Evolutionary conservation across 2,888 invertebrate species (phyloP), one percentile per base, ranked within the genome.

Genomic region (Apoderus coryli): DNA sequence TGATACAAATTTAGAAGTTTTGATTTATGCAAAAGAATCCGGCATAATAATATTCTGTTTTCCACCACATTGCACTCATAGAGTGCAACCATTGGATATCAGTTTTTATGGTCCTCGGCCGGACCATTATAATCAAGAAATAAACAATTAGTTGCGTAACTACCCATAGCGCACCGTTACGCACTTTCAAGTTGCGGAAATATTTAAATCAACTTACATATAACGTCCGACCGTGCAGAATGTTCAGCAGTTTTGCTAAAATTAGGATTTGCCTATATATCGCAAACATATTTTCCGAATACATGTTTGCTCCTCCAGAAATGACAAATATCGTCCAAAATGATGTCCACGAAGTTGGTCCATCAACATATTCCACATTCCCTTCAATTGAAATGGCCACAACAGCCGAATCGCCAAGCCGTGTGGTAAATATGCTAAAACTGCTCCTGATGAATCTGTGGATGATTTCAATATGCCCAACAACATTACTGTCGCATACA

Each of bases 41-140:
- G 42, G 47, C 15, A 28, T 45, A 4, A 39, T 56, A n/a, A 40
- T 43, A 23, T 46, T 32, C 31, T 51, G 47, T 29, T 40, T 52
- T 13, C 54, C 53, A 13, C 52, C 53, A 10, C 54, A 47, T 29
- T 46, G 44, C 32, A 49, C 45, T 7, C 43, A 50, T 30, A 32
- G 39, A 36, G 30, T 53, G 39, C 47, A 56, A 42, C 44, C 54
- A 32, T 39, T 50, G 7, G 46, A 50, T 30, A 47, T 49, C 7
- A 32, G 35, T 10, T 49, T 49, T 35, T 47, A 41, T 40, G 44
- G 42, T 2, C 50, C 52, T 16, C 33, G 53, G 9, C 44, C 39
- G 14, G 46, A 45, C 1, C 48, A 38, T 39, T 50, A 44, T 31
- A 40, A 44, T 24, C 43, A 49, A 40, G 46, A 45, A 33, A 35